These are phyloP conservation scores for Brenthis ino DNA, from an alignment of 2,888 invertebrate species.

Conservation along the genomic window DNA sequence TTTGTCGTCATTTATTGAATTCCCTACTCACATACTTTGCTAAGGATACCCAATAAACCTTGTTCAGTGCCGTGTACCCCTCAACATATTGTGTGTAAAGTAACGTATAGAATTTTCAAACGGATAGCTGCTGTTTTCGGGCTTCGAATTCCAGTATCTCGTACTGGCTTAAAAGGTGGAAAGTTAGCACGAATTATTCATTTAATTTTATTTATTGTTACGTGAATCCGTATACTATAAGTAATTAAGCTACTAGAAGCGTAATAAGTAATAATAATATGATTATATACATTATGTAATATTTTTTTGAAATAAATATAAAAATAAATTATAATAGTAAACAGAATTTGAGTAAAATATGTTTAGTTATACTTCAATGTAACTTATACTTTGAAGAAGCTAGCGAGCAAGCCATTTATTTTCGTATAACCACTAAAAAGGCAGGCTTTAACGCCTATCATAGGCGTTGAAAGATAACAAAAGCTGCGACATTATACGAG, in stretches of 20 bases:
- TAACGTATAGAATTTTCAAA: constrained; percentile 73
- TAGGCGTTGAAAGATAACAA: constrained; percentile 44
- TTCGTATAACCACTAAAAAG: constrained; percentile 6
- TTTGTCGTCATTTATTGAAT: constrained; percentile 76
- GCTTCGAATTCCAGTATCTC: constrained; percentile 67
- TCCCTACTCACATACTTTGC: constrained; percentile 71
- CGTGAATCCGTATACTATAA: constrained; percentile 78
- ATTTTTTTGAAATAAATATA: background rate
- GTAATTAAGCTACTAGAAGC: constrained; percentile 68
- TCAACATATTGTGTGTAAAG: constrained; percentile 68
- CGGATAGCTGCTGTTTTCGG: constrained; percentile 61
- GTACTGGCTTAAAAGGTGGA: constrained; percentile 65
- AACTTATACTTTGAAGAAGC: too few species aligned
- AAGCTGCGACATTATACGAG: constrained; percentile 59
- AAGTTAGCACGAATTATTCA: constrained; percentile 77
- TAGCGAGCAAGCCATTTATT: too few species aligned
- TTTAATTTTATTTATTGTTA: constrained; percentile 80
- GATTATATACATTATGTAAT: too few species aligned
- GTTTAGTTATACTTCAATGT: too few species aligned
- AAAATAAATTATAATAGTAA: too few species aligned
- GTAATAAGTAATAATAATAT: constrained; percentile 41
- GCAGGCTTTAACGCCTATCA: background rate
- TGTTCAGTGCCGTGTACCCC: constrained; percentile 67
- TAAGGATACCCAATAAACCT: constrained; percentile 77
- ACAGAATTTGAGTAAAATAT: too few species aligned